phyloP scores from a whole-genome alignment of 2,888 invertebrate species.

The Tetragonisca angustula region DNA sequence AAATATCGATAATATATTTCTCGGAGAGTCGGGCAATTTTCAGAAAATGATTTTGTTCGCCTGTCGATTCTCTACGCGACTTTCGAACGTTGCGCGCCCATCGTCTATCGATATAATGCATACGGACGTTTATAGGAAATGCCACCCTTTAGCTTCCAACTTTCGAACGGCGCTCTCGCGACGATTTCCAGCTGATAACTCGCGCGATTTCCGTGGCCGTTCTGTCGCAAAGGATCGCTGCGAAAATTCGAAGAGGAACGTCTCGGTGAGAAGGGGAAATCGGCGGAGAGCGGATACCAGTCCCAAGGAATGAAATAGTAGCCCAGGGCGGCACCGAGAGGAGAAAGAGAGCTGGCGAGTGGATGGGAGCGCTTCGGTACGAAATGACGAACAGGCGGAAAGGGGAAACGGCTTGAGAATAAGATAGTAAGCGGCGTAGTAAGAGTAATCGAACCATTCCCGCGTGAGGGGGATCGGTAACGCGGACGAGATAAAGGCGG shows the following conservation, averaged over 20 bases:
- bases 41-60: too few relatives aligned
- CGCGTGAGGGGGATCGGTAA: constrained; percentile 67
- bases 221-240: constrained; percentile 10
- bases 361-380: constrained; percentile 54
- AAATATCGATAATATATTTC: too few relatives aligned
- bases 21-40: too few relatives aligned
- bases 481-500: constrained; percentile 78
- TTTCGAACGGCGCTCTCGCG: neutral
- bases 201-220: constrained; percentile 14
- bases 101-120: neutral
- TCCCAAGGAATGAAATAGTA: constrained; percentile 49
- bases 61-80: too few relatives aligned
- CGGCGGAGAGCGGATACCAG: neutral
- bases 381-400: constrained; percentile 67
- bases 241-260: constrained; percentile 10
- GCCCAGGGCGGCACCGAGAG: constrained; percentile 27
- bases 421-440: constrained; percentile 75
- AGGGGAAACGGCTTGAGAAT: constrained; percentile 66
- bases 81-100: neutral
- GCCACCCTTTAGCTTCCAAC: neutral
- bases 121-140: too few relatives aligned
- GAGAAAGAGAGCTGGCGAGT: constrained; percentile 30
- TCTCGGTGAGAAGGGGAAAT: constrained; percentile 7
- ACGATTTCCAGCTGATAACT: constrained; percentile 29
- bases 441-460: constrained; percentile 76